phyloP scores from a whole-genome alignment of 1,140 invertebrate genomes.

The Onthophagus taurus region DNA sequence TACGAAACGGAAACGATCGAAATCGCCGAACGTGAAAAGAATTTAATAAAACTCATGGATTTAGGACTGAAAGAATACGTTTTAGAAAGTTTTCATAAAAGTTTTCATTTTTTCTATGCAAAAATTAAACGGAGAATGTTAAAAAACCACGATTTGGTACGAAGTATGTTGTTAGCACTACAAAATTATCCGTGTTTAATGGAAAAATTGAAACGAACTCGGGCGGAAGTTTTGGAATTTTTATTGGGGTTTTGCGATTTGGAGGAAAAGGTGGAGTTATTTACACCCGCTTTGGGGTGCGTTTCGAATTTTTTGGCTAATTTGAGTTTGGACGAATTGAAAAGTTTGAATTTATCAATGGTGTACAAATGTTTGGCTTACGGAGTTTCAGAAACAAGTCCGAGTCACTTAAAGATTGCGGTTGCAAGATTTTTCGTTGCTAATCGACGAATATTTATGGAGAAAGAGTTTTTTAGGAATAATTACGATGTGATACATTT shows the following conservation, averaged over 20 bases:
- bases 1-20: constrained; percentile 6
- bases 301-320: constrained; percentile 1
- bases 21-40: background rate
- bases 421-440: constrained; percentile 3
- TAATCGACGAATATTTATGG: constrained; percentile 3
- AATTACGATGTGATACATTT: constrained; percentile 18
- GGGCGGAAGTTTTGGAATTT: constrained; percentile 3
- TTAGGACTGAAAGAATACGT: constrained; percentile 6
- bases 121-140: too few relatives aligned
- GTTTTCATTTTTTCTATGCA: too few relatives aligned
- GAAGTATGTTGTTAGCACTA: constrained; percentile 2
- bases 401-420: background rate
- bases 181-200: constrained; percentile 9
- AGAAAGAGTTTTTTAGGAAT: background rate
- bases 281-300: background rate
- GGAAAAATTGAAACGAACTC: background rate
- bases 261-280: constrained; percentile 3
- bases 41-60: constrained; percentile 4
- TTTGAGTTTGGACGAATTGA: background rate
- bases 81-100: background rate
- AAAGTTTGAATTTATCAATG: background rate
- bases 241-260: constrained; percentile 4
- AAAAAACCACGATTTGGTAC: too few relatives aligned
- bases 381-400: background rate
- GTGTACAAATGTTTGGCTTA: background rate